phyloP scores from a whole-genome alignment of 2,113 vertebrate genomes.

The Nanorana parkeri region DNA sequence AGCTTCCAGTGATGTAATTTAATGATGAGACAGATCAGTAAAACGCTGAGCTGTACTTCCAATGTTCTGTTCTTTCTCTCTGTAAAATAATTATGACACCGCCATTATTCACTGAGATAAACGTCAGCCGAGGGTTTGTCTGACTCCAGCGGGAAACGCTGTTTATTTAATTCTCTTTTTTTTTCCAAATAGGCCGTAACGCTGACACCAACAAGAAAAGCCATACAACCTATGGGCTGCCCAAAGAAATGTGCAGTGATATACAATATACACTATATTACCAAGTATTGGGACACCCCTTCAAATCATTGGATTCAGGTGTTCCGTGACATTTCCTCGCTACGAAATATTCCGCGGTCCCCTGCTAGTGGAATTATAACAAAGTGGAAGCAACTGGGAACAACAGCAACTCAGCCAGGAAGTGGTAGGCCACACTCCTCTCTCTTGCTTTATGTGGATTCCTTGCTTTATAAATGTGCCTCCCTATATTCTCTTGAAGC shows the following conservation, averaged over 20 bases:
- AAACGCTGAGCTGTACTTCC: neutral
- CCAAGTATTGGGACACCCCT: too few relatives aligned
- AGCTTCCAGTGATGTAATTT: neutral
- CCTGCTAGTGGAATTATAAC: too few relatives aligned
- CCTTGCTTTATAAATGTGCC: too few relatives aligned
- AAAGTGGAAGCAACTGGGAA: too few relatives aligned
- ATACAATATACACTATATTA: too few relatives aligned
- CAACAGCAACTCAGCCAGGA: too few relatives aligned
- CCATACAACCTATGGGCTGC: neutral
- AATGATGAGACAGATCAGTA: neutral
- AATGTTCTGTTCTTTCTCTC: slow-evolving; percentile 6
- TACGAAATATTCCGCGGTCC: too few relatives aligned
- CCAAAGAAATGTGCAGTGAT: neutral
- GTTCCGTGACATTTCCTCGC: too few relatives aligned
- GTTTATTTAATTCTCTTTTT: neutral
- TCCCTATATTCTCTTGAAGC: too few relatives aligned
- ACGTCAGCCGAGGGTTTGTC: neutral
- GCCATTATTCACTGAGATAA: neutral
- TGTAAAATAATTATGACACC: neutral
- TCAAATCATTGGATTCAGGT: too few relatives aligned
- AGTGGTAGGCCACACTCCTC: too few relatives aligned
- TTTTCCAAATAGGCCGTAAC: neutral
- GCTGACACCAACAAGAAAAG: neutral
- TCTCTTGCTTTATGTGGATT: too few relatives aligned
- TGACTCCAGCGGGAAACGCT: neutral